Evolutionary conservation across 2,888 invertebrate genomes (phyloP).

Genomic region (Trissolcus brochymenae): DNA sequence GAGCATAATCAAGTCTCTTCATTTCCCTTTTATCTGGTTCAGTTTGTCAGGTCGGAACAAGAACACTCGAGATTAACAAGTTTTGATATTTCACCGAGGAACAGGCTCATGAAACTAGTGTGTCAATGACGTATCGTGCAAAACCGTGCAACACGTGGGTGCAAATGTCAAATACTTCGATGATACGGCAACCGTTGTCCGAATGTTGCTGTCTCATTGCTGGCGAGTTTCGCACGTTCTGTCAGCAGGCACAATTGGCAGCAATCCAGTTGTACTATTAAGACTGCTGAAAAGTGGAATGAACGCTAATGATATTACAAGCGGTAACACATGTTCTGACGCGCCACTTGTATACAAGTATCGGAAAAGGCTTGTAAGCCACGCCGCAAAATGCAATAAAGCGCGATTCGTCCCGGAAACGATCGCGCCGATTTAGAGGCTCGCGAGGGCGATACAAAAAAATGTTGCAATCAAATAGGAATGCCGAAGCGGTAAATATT

Average conservation of each 20-base stretch:
- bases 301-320: constrained; percentile 52
- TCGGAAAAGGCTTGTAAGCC: background rate
- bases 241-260: constrained; percentile 13
- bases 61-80: too few relatives aligned
- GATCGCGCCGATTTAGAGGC: constrained; percentile 9
- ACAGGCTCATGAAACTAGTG: background rate
- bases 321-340: constrained; percentile 30
- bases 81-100: background rate
- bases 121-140: constrained; percentile 3
- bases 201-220: background rate
- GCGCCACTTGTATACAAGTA: constrained; percentile 9
- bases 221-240: background rate
- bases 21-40: background rate
- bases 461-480: constrained; percentile 43
- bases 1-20: background rate
- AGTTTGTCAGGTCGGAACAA: too few relatives aligned
- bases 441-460: constrained; percentile 29
- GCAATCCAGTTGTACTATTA: constrained; percentile 22
- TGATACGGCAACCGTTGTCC: background rate
- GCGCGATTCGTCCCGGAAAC: background rate
- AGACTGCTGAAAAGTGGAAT: constrained; percentile 38
- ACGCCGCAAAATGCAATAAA: constrained; percentile 2
- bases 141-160: constrained; percentile 11
- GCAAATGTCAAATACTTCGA: background rate
- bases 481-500: constrained; percentile 44